A percentile compares a stretch with the other conserved stretches of the same genome.
phyloP scores from a whole-genome alignment of 2,888 invertebrate genomes.

The Hydrotaea diabolus region DNA sequence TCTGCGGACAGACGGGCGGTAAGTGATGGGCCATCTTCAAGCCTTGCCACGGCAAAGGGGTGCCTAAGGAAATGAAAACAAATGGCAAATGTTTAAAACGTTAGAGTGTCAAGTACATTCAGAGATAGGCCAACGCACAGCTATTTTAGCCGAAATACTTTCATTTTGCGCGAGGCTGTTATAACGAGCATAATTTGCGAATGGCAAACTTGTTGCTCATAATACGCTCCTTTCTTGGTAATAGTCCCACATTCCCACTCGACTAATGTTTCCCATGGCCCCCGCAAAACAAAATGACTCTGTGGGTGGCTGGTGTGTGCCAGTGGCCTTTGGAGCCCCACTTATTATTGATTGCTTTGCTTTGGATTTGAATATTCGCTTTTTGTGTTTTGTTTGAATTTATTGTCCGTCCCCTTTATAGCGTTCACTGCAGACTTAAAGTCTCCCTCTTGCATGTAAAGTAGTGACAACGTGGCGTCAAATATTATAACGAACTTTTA shows the following conservation, averaged over 20 bases:
- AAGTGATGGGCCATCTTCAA: slow-evolving; percentile 86
- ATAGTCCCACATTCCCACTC: not conserved
- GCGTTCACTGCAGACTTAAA: slow-evolving; percentile 50
- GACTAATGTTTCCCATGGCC: not conserved
- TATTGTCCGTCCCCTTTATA: slow-evolving; percentile 53
- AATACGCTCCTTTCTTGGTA: not conserved
- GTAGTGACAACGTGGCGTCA: slow-evolving; percentile 53
- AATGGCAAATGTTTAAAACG: not conserved
- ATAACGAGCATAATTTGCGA: not conserved
- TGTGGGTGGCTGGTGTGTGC: slow-evolving; percentile 2
- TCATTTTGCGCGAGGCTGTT: not conserved
- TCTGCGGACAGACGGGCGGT: slow-evolving; percentile 93
- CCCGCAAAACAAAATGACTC: slow-evolving; percentile 20
- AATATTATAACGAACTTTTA: slow-evolving; percentile 34
- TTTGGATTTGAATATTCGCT: slow-evolving; percentile 50
- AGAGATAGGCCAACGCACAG: not conserved
- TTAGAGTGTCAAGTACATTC: not conserved
- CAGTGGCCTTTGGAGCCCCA: slow-evolving; percentile 31
- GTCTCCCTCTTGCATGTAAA: slow-evolving; percentile 55
- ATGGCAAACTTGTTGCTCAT: slow-evolving; percentile 11
- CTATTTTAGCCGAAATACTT: no score
- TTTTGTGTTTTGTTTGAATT: slow-evolving; percentile 44
- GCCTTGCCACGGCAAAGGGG: slow-evolving; percentile 90
- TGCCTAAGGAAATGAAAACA: slow-evolving; percentile 81
- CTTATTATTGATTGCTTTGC: not conserved